These are phyloP conservation scores for Steinernema hermaphroditum DNA, from an alignment of 2,888 invertebrate species.

Conservation along the genomic window DNA sequence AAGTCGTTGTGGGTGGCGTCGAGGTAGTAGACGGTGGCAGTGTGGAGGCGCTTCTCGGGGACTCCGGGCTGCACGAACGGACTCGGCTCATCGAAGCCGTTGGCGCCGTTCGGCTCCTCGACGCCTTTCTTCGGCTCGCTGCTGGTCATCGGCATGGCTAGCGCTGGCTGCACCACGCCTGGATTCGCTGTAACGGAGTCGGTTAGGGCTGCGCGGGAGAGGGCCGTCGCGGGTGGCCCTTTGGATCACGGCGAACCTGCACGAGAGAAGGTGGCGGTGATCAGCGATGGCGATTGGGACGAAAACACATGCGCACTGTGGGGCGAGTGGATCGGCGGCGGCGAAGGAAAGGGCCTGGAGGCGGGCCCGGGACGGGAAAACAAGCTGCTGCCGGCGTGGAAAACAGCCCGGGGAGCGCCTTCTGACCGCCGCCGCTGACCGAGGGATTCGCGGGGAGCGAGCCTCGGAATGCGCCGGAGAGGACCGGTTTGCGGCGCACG, in stretches of 20 bases:
- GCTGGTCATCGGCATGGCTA: slow-evolving; percentile 11
- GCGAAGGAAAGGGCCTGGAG: slow-evolving; percentile 26
- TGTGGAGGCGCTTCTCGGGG: slow-evolving; percentile 45
- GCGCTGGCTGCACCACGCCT: slow-evolving; percentile 7
- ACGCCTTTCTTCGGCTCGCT: slow-evolving; percentile 4
- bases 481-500: no score
- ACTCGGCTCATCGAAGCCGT: slow-evolving; percentile 36
- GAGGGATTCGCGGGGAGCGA: no score
- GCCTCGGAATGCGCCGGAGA: no score
- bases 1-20: slow-evolving; percentile 56
- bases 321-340: slow-evolving; percentile 2
- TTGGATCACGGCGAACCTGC: slow-evolving; percentile 14
- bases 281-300: slow-evolving; percentile 30
- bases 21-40: slow-evolving; percentile 52
- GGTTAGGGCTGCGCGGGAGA: not conserved
- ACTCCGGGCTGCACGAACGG: slow-evolving; percentile 46
- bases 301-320: slow-evolving; percentile 31
- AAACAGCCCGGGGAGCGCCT: not conserved
- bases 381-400: not conserved
- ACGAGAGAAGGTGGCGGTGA: slow-evolving; percentile 23
- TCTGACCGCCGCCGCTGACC: no score
- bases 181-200: slow-evolving; percentile 15
- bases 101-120: not conserved
- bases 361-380: not conserved
- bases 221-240: not conserved